Percentiles rank a stretch among this genome's conserved stretches.
phyloP scores from a whole-genome alignment of 2,797 vertebrate genomes.

The Dallia pectoralis region DNA sequence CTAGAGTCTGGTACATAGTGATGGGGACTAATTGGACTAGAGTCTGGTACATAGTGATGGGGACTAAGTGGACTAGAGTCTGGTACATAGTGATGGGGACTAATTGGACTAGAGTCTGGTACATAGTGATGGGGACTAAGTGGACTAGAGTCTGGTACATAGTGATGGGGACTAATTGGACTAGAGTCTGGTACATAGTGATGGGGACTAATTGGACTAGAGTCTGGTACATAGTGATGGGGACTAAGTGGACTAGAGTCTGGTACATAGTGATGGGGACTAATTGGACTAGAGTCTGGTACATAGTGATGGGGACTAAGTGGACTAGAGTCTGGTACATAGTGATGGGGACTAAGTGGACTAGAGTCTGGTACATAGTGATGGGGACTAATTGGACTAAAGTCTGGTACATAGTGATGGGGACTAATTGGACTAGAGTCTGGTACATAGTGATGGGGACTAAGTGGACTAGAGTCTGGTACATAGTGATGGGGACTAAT shows the following conservation, averaged over 20 bases:
- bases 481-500: background rate
- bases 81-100: too few relatives aligned
- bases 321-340: background rate
- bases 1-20: too few relatives aligned
- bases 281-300: too few relatives aligned
- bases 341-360: background rate
- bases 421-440: too few relatives aligned
- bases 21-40: background rate
- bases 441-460: too few relatives aligned
- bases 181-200: background rate
- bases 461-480: background rate
- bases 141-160: too few relatives aligned
- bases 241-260: background rate
- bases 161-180: background rate
- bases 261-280: background rate
- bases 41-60: background rate
- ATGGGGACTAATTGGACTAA: background rate
- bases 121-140: background rate
- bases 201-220: background rate
- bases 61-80: background rate
- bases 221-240: too few relatives aligned
- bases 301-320: background rate
- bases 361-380: too few relatives aligned
- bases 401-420: background rate
- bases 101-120: background rate